phyloP scores from a whole-genome alignment of 2,113 vertebrate genomes.

The Mobula hypostoma region DNA sequence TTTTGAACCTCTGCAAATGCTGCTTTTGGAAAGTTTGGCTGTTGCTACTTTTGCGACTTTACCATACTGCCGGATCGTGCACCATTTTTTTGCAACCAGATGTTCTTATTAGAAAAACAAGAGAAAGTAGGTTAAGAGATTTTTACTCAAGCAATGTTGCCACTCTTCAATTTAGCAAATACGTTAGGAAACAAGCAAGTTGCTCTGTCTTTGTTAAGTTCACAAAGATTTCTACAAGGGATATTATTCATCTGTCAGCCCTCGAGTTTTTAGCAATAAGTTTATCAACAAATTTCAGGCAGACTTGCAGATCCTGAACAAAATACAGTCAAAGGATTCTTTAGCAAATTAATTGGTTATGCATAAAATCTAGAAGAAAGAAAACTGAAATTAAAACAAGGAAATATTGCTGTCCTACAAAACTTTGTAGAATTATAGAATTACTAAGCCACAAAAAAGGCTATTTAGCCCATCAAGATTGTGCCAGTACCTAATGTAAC shows the following conservation, averaged over 20 bases:
- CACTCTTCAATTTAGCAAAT: not conserved
- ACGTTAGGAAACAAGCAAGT: not conserved
- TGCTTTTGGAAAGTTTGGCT: not conserved
- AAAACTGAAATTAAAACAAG: not conserved
- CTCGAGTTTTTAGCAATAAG: not conserved
- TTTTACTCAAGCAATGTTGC: not conserved
- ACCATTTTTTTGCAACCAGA: not conserved
- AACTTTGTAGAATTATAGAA: no score
- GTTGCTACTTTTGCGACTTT: not conserved
- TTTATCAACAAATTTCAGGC: not conserved
- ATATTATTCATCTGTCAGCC: not conserved
- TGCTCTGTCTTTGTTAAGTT: not conserved
- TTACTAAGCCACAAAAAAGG: no score
- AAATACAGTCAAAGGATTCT: not conserved
- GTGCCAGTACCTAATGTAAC: no score
- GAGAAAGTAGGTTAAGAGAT: not conserved
- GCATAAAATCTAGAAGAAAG: not conserved
- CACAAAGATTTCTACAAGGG: not conserved
- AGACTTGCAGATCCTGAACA: not conserved
- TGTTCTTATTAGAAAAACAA: not conserved
- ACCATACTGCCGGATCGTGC: not conserved
- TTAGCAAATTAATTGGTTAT: not conserved
- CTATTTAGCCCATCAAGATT: no score
- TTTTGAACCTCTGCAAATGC: not conserved
- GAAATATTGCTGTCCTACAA: not conserved